Base-by-base conservation (phyloP, 2,888 invertebrate species). In the Andrena marginata region DNA sequence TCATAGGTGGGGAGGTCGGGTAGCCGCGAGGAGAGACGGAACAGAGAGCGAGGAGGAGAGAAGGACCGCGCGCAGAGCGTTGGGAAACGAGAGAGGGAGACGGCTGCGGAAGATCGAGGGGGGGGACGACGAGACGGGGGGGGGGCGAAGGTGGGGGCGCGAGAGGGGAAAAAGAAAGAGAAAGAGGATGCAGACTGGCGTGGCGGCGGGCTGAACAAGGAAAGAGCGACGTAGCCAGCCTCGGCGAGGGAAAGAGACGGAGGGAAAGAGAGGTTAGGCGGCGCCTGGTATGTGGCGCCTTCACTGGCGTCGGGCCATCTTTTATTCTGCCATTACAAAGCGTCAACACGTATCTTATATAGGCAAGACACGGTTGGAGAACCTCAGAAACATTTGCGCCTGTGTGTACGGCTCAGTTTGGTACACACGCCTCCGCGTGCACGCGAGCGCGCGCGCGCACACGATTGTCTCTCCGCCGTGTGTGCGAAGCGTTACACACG, bases 231-330 rank as follows among this genome's bases (percentile, higher is more conserved):
- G 72, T 65, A 65, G 70, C 60, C 71, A 72, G 78, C 42, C 62
- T 5, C 23, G 49, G 35, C 42, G 64, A 7, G 33, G 42, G 54
- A 80, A 64, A 35, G 70, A 75, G 86, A 84, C 63, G 33, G 86
- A 81, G 70, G 80, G 68, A 77, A 59, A 79, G 88, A 87, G 90
- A 86, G 89, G 90, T 91, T 90, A 91, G 92, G 91, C 91, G 92
- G 93, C 92, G 92, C 92, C 92, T 92, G 92, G 92, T 92, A 92
- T 92, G 92, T 92, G 92, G 92, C 92, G 92, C 92, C 92, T 92
- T 92, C 92, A 92, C 92, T 92, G 92, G 92, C 92, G 92, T 92
- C 92, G 91, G 86, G 91, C 91, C 92, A 92, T 92, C 91, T 91
- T 92, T 92, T 92, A 92, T 91, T 91, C 89, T 90, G 87, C 91